Conservation (phyloP, 1,140 invertebrate genomes). For the Steinernema khuongi region DNA sequence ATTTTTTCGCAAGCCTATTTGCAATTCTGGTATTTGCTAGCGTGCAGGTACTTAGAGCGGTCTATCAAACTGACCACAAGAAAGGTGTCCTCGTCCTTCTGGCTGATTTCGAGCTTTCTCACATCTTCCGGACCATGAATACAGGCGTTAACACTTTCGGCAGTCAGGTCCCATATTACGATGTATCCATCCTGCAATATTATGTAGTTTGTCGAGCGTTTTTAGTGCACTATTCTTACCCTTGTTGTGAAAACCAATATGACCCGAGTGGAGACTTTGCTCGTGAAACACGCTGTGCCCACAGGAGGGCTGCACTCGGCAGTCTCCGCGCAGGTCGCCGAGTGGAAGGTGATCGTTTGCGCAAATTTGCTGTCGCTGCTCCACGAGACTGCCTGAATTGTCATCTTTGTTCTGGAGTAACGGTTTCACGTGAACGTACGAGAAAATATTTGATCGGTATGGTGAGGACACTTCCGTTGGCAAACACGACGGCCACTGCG, state of each 20-base stretch:
- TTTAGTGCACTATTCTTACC: background rate
- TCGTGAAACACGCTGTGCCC: background rate
- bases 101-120: background rate
- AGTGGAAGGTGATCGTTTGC: background rate
- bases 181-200: slow-evolving; percentile 7
- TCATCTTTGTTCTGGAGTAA: background rate
- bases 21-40: too few relatives aligned
- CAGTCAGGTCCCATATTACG: slow-evolving; percentile 7
- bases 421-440: background rate
- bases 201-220: background rate
- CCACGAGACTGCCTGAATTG: background rate
- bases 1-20: too few relatives aligned
- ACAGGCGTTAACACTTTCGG: slow-evolving; percentile 1
- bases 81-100: background rate
- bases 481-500: background rate
- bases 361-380: slow-evolving; percentile 1
- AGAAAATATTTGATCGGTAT: slow-evolving; percentile 15
- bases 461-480: background rate
- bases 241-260: background rate
- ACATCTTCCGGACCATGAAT: background rate
- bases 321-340: background rate
- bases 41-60: background rate
- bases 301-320: background rate
- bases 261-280: background rate
- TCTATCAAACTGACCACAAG: background rate